Percentiles rank a stretch among this genome's conserved stretches.
Conservation (phyloP, 2,888 invertebrate genomes). For the Gnatocerus cornutus region DNA sequence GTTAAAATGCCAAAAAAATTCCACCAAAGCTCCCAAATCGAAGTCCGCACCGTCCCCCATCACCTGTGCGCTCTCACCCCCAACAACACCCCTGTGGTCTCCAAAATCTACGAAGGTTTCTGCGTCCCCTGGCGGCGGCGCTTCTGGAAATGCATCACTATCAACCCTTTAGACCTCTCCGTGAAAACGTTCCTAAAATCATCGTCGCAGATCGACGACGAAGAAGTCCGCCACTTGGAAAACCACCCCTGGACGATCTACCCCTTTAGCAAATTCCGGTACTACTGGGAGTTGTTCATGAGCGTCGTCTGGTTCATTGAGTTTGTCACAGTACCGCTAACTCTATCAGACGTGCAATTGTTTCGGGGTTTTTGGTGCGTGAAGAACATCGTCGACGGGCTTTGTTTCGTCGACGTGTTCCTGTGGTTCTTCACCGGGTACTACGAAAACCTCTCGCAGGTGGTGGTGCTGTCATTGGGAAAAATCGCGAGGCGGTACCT, state of each 20-base stretch:
- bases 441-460: conserved; percentile 40
- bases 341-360: neutral
- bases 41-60: neutral
- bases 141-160: conserved; percentile 36
- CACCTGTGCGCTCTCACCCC: conserved; percentile 8
- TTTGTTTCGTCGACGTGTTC: conserved; percentile 47
- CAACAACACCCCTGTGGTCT: neutral
- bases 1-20: too few relatives aligned
- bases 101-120: conserved; percentile 46
- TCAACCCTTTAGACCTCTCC: conserved; percentile 36
- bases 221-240: conserved; percentile 51
- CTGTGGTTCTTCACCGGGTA: conserved; percentile 53
- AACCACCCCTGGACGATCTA: conserved; percentile 53
- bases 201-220: conserved; percentile 44
- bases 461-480: conserved; percentile 30
- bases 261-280: conserved; percentile 53
- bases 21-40: neutral
- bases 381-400: neutral
- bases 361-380: neutral
- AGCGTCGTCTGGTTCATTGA: conserved; percentile 25
- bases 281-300: conserved; percentile 51
- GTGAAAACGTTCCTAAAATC: conserved; percentile 51
- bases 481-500: conserved; percentile 44
- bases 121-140: conserved; percentile 49
- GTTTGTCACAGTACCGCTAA: neutral